These are phyloP conservation scores for Eristalis arbustorum DNA, from an alignment of 2,888 invertebrate species.

Conservation along the genomic window DNA sequence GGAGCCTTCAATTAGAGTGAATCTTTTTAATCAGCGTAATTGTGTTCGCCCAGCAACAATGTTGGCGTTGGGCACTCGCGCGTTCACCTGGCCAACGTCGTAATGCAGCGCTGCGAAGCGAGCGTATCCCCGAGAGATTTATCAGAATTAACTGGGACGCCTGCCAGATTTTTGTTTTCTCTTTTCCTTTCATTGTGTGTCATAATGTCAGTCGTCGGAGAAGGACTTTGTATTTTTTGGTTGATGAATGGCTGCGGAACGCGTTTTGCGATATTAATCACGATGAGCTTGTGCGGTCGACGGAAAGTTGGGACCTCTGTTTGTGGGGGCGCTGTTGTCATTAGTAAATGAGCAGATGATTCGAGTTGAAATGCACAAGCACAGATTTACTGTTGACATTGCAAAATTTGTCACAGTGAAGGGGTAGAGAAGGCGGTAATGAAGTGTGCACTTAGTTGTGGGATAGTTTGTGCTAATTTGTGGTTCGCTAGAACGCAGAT, in stretches of 20 bases:
- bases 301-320: background rate
- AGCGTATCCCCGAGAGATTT: constrained; percentile 6
- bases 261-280: constrained; percentile 3
- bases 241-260: constrained; percentile 14
- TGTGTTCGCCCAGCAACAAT: background rate
- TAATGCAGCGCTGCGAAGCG: background rate
- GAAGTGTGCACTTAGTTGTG: too few species aligned
- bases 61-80: background rate
- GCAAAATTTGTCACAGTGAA: too few species aligned
- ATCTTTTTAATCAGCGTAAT: constrained; percentile 49
- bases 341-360: background rate
- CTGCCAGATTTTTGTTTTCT: constrained; percentile 1
- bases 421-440: background rate
- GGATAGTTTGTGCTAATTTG: too few species aligned
- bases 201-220: background rate
- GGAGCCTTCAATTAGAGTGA: constrained; percentile 32
- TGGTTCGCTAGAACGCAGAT: too few species aligned
- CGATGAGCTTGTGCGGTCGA: background rate
- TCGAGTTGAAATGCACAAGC: too few species aligned
- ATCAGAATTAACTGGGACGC: constrained; percentile 23
- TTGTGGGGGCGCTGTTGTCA: background rate
- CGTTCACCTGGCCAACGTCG: background rate
- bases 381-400: too few species aligned
- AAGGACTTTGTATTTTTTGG: background rate
- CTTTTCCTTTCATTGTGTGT: background rate